A percentile compares a stretch with the other conserved stretches of the same genome.
phyloP scores from a whole-genome alignment of 2,888 invertebrate genomes.

The Brenthis ino region DNA sequence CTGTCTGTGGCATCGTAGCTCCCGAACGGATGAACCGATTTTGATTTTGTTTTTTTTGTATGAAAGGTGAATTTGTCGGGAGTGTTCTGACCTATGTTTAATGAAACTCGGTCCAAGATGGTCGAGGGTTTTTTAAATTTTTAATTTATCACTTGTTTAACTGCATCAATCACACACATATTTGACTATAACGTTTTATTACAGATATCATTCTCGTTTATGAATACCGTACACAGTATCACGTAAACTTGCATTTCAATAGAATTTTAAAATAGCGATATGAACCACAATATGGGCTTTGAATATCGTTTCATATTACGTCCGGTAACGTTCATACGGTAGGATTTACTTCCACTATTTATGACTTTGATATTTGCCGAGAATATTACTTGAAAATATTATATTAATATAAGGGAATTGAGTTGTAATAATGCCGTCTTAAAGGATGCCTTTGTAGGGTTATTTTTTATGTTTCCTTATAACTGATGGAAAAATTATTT shows the following conservation, averaged over 20 bases:
- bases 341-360: conserved; percentile 24
- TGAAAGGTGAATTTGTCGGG: too few species aligned
- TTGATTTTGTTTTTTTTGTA: too few species aligned
- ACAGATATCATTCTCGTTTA: not conserved
- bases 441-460: not conserved
- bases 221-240: conserved; percentile 15
- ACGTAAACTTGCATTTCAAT: conserved; percentile 26
- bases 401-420: not conserved
- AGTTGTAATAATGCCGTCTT: not conserved
- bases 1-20: too few species aligned
- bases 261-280: conserved; percentile 35
- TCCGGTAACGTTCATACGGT: conserved; percentile 13
- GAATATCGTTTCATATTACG: conserved; percentile 23
- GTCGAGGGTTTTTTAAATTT: too few species aligned
- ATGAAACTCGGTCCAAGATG: too few species aligned
- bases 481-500: too few species aligned
- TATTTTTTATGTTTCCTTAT: too few species aligned
- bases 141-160: too few species aligned
- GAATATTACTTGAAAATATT: conserved; percentile 19
- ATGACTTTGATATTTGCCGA: conserved; percentile 19
- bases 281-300: conserved; percentile 29
- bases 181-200: not conserved
- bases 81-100: too few species aligned
- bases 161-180: too few species aligned
- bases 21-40: too few species aligned